phyloP scores from a whole-genome alignment of 2,797 vertebrate species.

The Pempheris klunzingeri region DNA sequence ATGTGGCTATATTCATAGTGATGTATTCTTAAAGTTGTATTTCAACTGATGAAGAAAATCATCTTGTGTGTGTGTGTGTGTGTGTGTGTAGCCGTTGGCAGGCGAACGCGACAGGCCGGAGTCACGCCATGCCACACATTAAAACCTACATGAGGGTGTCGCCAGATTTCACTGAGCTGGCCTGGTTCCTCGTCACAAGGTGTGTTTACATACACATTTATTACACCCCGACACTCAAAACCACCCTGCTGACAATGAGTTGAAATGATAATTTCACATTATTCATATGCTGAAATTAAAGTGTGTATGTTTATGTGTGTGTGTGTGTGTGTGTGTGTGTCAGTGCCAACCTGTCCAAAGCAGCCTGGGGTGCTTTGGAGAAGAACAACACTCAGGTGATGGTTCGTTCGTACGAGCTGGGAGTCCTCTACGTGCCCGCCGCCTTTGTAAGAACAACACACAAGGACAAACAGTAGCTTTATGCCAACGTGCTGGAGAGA shows the following conservation, averaged over 20 bases:
- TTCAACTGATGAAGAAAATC: background rate
- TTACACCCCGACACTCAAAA: background rate
- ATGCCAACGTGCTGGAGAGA: no score
- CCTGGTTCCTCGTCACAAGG: conserved; percentile 98
- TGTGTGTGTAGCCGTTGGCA: conserved; percentile 87
- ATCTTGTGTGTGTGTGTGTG: conserved; percentile 22
- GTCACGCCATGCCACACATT: conserved; percentile 95
- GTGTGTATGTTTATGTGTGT: no score
- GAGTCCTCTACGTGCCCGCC: conserved; percentile 94
- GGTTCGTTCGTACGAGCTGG: conserved; percentile 97
- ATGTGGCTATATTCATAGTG: background rate
- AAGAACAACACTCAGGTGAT: conserved; percentile 94
- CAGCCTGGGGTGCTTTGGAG: conserved; percentile 96
- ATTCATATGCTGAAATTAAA: background rate
- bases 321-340: conserved; percentile 4
- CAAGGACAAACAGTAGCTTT: background rate
- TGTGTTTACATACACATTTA: conserved; percentile 62
- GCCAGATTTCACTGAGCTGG: conserved; percentile 90
- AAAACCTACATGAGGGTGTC: conserved; percentile 96
- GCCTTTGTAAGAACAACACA: conserved; percentile 91
- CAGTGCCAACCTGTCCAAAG: conserved; percentile 98
- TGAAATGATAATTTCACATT: background rate
- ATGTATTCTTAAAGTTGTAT: background rate
- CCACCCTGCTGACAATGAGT: background rate
- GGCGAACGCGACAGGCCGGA: conserved; percentile 91